Conservation (phyloP, 2,888 invertebrate genomes). For the Nebria brevicollis region DNA sequence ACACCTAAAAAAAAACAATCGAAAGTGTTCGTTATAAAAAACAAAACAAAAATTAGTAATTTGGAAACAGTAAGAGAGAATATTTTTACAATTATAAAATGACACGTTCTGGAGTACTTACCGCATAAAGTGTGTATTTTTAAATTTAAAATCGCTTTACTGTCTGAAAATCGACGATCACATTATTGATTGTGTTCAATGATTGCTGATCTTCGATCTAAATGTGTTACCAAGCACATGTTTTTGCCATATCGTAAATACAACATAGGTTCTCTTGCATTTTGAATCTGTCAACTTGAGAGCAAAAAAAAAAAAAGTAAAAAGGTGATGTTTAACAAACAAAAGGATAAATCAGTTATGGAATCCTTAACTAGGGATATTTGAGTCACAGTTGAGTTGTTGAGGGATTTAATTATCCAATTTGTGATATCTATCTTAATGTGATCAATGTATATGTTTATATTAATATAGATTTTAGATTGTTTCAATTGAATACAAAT, state of each 20-base stretch:
- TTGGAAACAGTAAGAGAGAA: constrained; percentile 31
- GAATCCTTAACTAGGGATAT: constrained; percentile 54
- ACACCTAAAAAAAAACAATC: constrained; percentile 14
- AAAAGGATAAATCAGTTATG: constrained; percentile 53
- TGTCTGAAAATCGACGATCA: constrained; percentile 21
- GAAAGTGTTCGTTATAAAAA: constrained; percentile 22
- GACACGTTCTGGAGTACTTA: constrained; percentile 37
- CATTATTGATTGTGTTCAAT: not conserved
- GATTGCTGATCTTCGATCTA: constrained; percentile 31
- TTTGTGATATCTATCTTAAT: constrained; percentile 64
- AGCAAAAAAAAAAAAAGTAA: not conserved
- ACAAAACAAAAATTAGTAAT: constrained; percentile 19
- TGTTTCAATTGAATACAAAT: constrained; percentile 62
- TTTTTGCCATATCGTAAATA: constrained; percentile 15
- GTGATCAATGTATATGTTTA: constrained; percentile 60
- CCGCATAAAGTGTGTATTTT: constrained; percentile 22
- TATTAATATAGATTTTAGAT: constrained; percentile 59
- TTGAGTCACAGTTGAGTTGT: constrained; percentile 58
- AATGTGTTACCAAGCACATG: constrained; percentile 11
- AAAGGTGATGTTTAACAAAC: constrained; percentile 14
- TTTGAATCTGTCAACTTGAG: not conserved
- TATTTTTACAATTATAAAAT: constrained; percentile 36
- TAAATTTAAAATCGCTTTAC: constrained; percentile 27
- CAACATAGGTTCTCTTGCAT: constrained; percentile 5
- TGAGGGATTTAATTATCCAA: constrained; percentile 58